Conservation (phyloP, 1,140 invertebrate genomes). For the Drosophila navojoa region DNA sequence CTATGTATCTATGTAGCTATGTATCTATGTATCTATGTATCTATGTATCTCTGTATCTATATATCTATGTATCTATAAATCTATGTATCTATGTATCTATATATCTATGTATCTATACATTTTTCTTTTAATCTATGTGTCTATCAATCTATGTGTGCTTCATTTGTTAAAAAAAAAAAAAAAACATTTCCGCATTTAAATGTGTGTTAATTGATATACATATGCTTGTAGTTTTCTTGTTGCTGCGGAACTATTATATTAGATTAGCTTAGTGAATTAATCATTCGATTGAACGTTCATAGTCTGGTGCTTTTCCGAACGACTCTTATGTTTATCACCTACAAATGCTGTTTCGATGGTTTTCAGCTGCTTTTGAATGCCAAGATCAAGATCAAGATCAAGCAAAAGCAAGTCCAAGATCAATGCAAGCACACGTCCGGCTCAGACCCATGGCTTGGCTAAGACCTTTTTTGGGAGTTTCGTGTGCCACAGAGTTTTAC, state of each 20-base stretch:
- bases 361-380: constrained; percentile 54
- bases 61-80: too few relatives aligned
- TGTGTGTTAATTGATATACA: constrained; percentile 64
- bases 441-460: constrained; percentile 17
- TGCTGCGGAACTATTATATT: constrained; percentile 36
- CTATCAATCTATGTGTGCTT: constrained; percentile 3
- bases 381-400: constrained; percentile 50
- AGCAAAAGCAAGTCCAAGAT: constrained; percentile 48
- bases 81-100: too few relatives aligned
- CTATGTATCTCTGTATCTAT: too few relatives aligned
- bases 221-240: constrained; percentile 20
- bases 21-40: too few relatives aligned
- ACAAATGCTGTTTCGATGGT: constrained; percentile 2
- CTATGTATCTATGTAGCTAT: too few relatives aligned
- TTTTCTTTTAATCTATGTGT: not conserved
- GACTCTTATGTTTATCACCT: constrained; percentile 19
- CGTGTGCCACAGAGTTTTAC: constrained; percentile 45
- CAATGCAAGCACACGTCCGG: constrained; percentile 46
- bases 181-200: not conserved
- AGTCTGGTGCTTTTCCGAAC: constrained; percentile 22
- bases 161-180: too few relatives aligned
- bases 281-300: constrained; percentile 22
- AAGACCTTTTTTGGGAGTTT: constrained; percentile 41
- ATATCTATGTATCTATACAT: too few relatives aligned
- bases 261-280: constrained; percentile 41